Percentiles rank a stretch among this genome's conserved stretches.
These are phyloP conservation scores for Crocuta crocuta DNA, from an alignment of 2,113 vertebrate species.

Conservation along the genomic window DNA sequence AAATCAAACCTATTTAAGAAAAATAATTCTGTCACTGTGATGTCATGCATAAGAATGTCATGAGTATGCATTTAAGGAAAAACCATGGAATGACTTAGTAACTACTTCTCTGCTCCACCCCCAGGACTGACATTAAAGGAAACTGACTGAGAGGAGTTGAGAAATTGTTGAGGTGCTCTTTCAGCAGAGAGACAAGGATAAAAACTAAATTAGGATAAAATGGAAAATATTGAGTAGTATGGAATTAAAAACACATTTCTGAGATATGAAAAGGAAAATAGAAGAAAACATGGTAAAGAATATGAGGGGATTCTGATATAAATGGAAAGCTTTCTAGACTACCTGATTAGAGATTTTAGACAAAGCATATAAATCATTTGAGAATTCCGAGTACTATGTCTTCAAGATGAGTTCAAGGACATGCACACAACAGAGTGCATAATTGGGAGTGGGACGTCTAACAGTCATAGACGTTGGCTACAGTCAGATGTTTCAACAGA, in stretches of 20 bases:
- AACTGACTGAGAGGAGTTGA: not conserved
- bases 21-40: not conserved
- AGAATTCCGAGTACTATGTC: not conserved
- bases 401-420: not conserved
- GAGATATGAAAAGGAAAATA: not conserved
- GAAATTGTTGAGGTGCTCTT: not conserved
- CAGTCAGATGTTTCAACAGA: not conserved
- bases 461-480: not conserved
- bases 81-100: not conserved
- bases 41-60: not conserved
- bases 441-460: not conserved
- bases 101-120: not conserved
- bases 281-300: not conserved
- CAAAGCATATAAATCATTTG: not conserved
- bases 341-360: not conserved
- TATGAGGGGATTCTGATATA: not conserved
- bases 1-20: not conserved
- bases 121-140: not conserved
- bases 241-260: not conserved
- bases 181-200: not conserved
- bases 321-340: not conserved
- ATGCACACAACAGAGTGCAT: not conserved
- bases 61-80: not conserved
- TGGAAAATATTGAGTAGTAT: not conserved
- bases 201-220: not conserved